A percentile compares a stretch with the other conserved stretches of the same genome.
Evolutionary conservation across 2,888 invertebrate genomes (phyloP).

Genomic region (Spicauda simplicius): DNA sequence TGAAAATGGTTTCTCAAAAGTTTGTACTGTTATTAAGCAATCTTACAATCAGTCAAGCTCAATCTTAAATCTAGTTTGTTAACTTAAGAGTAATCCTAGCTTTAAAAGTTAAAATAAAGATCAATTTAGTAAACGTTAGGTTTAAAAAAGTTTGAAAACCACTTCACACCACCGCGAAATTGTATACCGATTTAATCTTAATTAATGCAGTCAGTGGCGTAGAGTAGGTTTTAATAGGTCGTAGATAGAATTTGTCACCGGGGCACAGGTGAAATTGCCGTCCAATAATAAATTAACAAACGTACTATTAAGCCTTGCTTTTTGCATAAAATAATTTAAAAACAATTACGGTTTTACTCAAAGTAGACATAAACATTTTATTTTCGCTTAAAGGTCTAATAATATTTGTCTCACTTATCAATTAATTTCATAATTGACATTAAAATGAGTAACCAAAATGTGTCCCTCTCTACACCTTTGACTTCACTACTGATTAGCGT

Average conservation of each 20-base stretch:
- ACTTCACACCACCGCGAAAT: background rate
- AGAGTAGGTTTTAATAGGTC: background rate
- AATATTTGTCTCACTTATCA: too few species aligned
- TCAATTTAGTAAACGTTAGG: background rate
- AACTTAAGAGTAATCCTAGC: conserved; percentile 38
- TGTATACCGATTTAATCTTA: background rate
- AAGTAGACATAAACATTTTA: too few species aligned
- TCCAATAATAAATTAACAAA: too few species aligned
- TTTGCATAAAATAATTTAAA: too few species aligned
- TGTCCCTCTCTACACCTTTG: background rate
- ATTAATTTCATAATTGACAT: too few species aligned
- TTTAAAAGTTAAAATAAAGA: conserved; percentile 6
- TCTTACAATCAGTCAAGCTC: conserved; percentile 48
- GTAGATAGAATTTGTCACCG: too few species aligned
- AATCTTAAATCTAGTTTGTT: conserved; percentile 47
- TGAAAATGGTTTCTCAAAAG: conserved; percentile 57
- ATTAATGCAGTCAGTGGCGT: background rate
- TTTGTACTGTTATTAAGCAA: conserved; percentile 59
- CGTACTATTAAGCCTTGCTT: too few species aligned
- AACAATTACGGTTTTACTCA: too few species aligned
- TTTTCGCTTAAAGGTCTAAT: too few species aligned
- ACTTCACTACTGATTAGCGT: background rate
- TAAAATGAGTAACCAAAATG: too few species aligned
- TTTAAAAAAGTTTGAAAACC: background rate
- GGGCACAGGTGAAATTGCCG: too few species aligned